phyloP scores from a whole-genome alignment of 2,888 invertebrate species.

The Brachynemurus nebulosus region DNA sequence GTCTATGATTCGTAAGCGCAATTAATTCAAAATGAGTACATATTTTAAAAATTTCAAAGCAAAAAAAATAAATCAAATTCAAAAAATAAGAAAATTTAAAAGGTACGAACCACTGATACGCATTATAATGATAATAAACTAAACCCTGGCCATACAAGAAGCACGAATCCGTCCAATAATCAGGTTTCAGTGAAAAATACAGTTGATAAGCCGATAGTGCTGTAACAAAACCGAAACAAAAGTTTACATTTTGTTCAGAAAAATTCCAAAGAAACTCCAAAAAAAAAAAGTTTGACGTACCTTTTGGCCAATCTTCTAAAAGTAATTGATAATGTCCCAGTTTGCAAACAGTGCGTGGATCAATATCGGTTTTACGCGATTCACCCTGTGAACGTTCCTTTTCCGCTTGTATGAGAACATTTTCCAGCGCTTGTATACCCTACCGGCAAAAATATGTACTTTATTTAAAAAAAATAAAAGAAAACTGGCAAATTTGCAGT shows the following conservation, averaged over 20 bases:
- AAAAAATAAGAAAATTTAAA: conserved; percentile 6
- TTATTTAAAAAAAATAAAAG: too few relatives aligned
- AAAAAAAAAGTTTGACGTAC: too few relatives aligned
- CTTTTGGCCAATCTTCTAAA: conserved; percentile 87
- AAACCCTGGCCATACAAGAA: conserved; percentile 92
- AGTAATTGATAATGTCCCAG: conserved; percentile 91
- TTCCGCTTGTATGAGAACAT: conserved; percentile 70
- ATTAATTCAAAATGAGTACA: too few relatives aligned
- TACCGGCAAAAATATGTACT: too few relatives aligned
- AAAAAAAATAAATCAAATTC: too few relatives aligned
- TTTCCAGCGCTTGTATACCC: conserved; percentile 74
- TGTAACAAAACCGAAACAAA: conserved; percentile 37
- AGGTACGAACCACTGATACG: conserved; percentile 82
- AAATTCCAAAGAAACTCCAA: not conserved
- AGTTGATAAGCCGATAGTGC: conserved; percentile 97
- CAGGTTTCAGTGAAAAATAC: conserved; percentile 62
- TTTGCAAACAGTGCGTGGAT: conserved; percentile 86
- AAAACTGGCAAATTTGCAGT: conserved; percentile 18
- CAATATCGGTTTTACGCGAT: conserved; percentile 52
- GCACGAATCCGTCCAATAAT: conserved; percentile 78
- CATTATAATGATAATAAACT: conserved; percentile 92
- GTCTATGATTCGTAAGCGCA: too few relatives aligned
- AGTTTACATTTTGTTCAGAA: conserved; percentile 4
- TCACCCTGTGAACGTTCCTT: conserved; percentile 34
- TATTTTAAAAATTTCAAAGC: too few relatives aligned